Conservation (phyloP, 2,888 invertebrate genomes). For the Nephrotoma appendiculata region DNA sequence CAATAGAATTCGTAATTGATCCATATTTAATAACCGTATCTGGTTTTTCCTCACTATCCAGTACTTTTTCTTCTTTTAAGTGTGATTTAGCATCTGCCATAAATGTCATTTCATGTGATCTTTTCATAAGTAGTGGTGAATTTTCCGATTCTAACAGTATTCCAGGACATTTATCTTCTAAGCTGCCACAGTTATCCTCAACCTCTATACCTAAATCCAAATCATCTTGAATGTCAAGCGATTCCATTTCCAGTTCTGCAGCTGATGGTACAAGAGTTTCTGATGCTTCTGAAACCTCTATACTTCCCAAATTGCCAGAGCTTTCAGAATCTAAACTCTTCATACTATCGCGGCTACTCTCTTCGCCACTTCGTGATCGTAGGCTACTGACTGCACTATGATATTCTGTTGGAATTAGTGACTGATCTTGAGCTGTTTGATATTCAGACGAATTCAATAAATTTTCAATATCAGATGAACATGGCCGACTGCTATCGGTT, state of each 20-base stretch:
- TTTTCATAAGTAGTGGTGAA: conserved; percentile 61
- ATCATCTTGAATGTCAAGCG: conserved; percentile 20
- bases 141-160: conserved; percentile 43
- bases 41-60: conserved; percentile 31
- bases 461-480: conserved; percentile 79
- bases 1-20: conserved; percentile 36
- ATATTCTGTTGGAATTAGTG: conserved; percentile 65
- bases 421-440: conserved; percentile 69
- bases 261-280: conserved; percentile 88
- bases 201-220: conserved; percentile 16
- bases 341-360: conserved; percentile 80
- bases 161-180: conserved; percentile 39
- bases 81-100: conserved; percentile 42
- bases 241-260: conserved; percentile 49
- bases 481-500: conserved; percentile 54
- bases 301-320: conserved; percentile 75
- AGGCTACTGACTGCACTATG: conserved; percentile 75
- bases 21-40: conserved; percentile 29
- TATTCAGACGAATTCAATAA: conserved; percentile 70
- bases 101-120: conserved; percentile 84
- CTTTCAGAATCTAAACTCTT: conserved; percentile 80
- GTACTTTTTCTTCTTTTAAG: conserved; percentile 17
- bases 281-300: conserved; percentile 82
- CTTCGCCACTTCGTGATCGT: conserved; percentile 24
- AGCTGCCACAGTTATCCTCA: conserved; percentile 19